Evolutionary conservation across 2,113 vertebrate species (phyloP).

Genomic region (Dromiciops gliroides): DNA sequence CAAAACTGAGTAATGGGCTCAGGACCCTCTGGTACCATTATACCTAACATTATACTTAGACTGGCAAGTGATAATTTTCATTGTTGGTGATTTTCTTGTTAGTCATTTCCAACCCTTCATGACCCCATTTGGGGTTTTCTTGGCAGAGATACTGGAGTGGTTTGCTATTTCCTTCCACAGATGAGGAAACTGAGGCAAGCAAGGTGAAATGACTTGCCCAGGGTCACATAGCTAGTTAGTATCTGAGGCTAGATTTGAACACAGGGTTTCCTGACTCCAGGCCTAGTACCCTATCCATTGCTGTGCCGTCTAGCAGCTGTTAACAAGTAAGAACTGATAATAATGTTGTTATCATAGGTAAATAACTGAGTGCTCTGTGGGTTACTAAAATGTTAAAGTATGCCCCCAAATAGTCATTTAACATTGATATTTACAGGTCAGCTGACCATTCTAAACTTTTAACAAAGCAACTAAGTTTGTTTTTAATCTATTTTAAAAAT

Average conservation of each 20-base stretch:
- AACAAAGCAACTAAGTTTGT: slow-evolving; percentile 50
- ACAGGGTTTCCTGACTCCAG: background rate
- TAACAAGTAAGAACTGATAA: background rate
- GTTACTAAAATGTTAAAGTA: slow-evolving; percentile 11
- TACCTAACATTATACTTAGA: background rate
- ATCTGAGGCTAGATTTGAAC: too few species aligned
- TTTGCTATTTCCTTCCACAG: too few species aligned
- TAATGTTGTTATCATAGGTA: slow-evolving; percentile 40
- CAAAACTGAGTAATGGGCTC: background rate
- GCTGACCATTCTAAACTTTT: slow-evolving; percentile 35
- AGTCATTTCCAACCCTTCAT: too few species aligned
- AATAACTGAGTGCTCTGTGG: background rate
- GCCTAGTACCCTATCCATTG: background rate
- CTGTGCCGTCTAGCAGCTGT: background rate
- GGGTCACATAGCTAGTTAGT: too few species aligned
- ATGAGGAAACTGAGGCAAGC: background rate
- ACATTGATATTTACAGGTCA: slow-evolving; percentile 29
- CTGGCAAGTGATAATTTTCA: slow-evolving; percentile 12
- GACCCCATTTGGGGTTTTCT: too few species aligned
- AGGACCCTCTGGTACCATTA: background rate
- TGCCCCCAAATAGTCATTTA: slow-evolving; percentile 50
- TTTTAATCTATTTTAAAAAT: slow-evolving; percentile 63
- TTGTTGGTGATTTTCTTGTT: too few species aligned
- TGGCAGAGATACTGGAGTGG: too few species aligned
- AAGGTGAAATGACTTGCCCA: background rate